These are phyloP conservation scores for Heliconius hortense DNA, from an alignment of 2,888 invertebrate species.

Conservation along the genomic window DNA sequence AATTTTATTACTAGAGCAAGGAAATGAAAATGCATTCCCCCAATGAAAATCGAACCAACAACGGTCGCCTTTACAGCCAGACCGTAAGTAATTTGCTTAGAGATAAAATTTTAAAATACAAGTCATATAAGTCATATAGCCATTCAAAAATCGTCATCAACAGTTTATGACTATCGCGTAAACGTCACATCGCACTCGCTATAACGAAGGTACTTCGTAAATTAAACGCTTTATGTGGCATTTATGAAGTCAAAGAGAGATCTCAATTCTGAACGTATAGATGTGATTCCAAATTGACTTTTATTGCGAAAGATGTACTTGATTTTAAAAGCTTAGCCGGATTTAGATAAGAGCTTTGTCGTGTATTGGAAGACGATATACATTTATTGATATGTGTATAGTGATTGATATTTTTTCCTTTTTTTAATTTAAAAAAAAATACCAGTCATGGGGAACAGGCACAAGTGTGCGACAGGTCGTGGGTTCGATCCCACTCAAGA, in stretches of 20 bases:
- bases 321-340: not conserved
- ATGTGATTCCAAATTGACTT: conserved; percentile 12
- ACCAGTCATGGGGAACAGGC: too few relatives aligned
- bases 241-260: conserved; percentile 52
- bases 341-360: conserved; percentile 1
- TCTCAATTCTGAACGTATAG: conserved; percentile 44
- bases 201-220: conserved; percentile 51
- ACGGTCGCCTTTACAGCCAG: not conserved
- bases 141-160: conserved; percentile 40
- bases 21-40: not conserved
- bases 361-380: not conserved
- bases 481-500: too few relatives aligned
- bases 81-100: conserved; percentile 16
- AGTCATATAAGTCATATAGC: conserved; percentile 24
- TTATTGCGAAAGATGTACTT: conserved; percentile 6
- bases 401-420: too few relatives aligned
- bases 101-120: conserved; percentile 31
- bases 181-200: conserved; percentile 51
- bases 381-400: too few relatives aligned
- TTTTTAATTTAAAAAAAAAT: too few relatives aligned
- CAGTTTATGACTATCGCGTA: conserved; percentile 46
- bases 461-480: too few relatives aligned
- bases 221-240: conserved; percentile 53
- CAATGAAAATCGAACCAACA: not conserved
- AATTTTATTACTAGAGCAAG: not conserved